Conservation (phyloP, 2,888 invertebrate species). For the Crocallis elinguaria region DNA sequence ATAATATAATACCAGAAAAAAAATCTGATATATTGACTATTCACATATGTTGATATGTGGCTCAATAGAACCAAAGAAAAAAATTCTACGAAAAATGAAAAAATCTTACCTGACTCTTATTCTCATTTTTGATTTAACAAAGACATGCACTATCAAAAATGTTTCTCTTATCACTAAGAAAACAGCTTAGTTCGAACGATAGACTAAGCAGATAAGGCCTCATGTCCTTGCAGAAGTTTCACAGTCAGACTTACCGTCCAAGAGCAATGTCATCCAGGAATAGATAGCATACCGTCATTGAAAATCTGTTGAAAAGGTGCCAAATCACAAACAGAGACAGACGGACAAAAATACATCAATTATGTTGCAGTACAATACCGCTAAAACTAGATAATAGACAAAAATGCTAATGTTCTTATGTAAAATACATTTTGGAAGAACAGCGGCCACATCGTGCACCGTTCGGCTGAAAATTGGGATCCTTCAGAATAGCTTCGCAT, state of each 20-base stretch:
- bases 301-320: conserved; percentile 68
- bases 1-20: too few species aligned
- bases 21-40: too few species aligned
- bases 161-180: conserved; percentile 20
- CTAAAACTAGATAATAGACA: conserved; percentile 47
- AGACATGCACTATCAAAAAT: conserved; percentile 15
- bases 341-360: conserved; percentile 62
- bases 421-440: conserved; percentile 45
- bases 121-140: not conserved
- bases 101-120: not conserved
- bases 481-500: conserved; percentile 24
- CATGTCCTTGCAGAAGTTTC: conserved; percentile 32
- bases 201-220: conserved; percentile 13
- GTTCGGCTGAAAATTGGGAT: conserved; percentile 25
- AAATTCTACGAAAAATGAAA: too few species aligned
- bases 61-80: too few species aligned
- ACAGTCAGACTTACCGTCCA: conserved; percentile 46
- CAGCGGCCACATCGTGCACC: conserved; percentile 13
- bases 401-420: conserved; percentile 51
- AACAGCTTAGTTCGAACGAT: conserved; percentile 15
- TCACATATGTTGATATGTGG: too few species aligned
- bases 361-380: conserved; percentile 50
- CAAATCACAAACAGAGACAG: conserved; percentile 61
- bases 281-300: conserved; percentile 64
- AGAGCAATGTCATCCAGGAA: conserved; percentile 78